phyloP scores from a whole-genome alignment of 2,888 invertebrate species.

The Eupithecia exiguata region DNA sequence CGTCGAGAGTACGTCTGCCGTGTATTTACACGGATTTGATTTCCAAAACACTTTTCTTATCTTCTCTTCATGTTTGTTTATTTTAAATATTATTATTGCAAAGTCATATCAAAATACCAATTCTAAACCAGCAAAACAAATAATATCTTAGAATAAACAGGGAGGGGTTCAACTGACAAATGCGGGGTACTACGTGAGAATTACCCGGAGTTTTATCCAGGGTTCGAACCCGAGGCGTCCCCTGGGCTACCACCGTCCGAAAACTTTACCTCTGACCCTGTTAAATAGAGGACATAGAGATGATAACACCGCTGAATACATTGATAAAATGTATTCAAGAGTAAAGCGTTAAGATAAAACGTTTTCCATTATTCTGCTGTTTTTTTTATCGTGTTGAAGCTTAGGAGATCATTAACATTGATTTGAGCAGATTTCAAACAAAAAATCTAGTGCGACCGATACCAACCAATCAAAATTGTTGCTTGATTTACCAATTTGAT shows the following conservation, averaged over 20 bases:
- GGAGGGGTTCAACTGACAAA: conserved; percentile 62
- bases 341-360: too few species aligned
- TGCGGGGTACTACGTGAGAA: conserved; percentile 78
- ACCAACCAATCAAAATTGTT: too few species aligned
- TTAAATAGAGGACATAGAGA: conserved; percentile 56
- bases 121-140: conserved; percentile 27
- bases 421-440: too few species aligned
- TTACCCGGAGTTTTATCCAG: conserved; percentile 82
- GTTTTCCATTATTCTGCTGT: too few species aligned
- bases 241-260: conserved; percentile 74
- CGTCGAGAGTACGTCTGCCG: too few species aligned
- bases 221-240: conserved; percentile 66
- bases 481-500: too few species aligned
- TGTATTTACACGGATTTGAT: too few species aligned
- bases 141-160: conserved; percentile 31
- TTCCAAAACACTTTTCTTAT: too few species aligned
- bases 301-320: conserved; percentile 39
- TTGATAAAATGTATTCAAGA: not conserved
- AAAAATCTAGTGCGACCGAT: too few species aligned
- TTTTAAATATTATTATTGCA: not conserved
- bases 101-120: not conserved
- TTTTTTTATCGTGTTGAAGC: too few species aligned
- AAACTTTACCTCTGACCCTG: conserved; percentile 80
- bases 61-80: too few species aligned
- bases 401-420: too few species aligned